Base-by-base conservation (phyloP, 2,888 invertebrate species). In the Eretmocerus hayati region DNA sequence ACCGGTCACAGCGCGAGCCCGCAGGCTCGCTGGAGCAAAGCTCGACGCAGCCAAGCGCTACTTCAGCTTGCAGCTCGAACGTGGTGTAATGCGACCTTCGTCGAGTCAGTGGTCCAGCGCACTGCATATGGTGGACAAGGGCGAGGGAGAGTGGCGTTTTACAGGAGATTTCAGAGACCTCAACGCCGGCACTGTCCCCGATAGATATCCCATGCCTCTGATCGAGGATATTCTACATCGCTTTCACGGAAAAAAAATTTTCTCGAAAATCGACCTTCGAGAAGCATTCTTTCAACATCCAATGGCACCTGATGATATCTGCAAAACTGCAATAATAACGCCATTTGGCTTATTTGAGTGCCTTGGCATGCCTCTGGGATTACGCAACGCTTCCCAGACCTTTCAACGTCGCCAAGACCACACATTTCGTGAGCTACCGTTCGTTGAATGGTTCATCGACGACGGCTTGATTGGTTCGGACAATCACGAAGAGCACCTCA, bases 381-480 rank as follows among this genome's bases (percentile, higher is more conserved):
- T 20, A 8, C 32, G 42, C 8, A 20, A 42, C 21, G 42, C 15
- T n/a, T 20, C 42, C n/a, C 42, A 31, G 15, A 42, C n/a, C 20
- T 30, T 30, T 20, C 20, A 41, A 20, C 13, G 26, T 4, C 15
- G 15, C 42, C n/a, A 15, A n/a, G 31, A 21, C 8, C 20, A 19
- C 5, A 5, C 32, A 8, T 15, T 56, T 1, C 46, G 56, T 6
- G 57, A 53, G 8, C 23, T 60, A 2, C 52, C 55, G 5, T 58
- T 58, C 36, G 21, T 39, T 2, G 38, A 18, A 46, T 30, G 11
- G 0, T 57, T 57, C 35, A 35, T 58, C 2, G 57, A 59, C 42
- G 56, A 60, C 46, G 45, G 57, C 11, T 26, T 57, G 0, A 36
- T 59, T 1, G 46, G 51, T 4, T 59, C 56, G 3, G 8, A 23